These are phyloP conservation scores for Mustela erminea DNA, from an alignment of 2,797 vertebrate genomes.

Conservation along the genomic window DNA sequence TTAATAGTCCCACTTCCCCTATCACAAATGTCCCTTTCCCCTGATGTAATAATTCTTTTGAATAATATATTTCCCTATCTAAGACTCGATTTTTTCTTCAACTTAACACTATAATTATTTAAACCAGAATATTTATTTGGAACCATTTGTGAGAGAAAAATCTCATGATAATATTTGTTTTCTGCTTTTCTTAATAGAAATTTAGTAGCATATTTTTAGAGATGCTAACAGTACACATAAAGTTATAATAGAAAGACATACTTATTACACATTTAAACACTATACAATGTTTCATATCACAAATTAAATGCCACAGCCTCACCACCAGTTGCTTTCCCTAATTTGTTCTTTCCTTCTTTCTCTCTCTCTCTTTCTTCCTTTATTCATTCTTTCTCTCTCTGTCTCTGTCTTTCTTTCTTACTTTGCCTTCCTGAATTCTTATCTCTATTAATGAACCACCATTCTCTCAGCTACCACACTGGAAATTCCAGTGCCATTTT, in stretches of 20 bases:
- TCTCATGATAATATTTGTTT: not conserved
- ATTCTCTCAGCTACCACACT: not conserved
- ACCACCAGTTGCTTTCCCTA: not conserved
- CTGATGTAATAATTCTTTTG: not conserved
- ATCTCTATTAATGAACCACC: not conserved
- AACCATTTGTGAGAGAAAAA: constrained; percentile 39
- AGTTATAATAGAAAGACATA: not conserved
- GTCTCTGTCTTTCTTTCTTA: not conserved
- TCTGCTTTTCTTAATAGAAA: constrained; percentile 8
- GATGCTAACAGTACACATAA: not conserved
- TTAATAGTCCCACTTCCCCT: not conserved
- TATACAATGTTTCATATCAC: not conserved
- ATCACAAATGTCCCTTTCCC: not conserved
- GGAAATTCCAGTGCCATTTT: not conserved
- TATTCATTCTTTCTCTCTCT: not conserved
- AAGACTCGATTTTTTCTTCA: not conserved
- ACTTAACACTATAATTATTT: not conserved
- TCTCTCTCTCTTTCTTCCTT: no score
- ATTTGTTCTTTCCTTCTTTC: not conserved
- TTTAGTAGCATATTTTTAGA: not conserved
- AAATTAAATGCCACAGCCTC: not conserved
- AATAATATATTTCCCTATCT: not conserved
- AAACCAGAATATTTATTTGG: not conserved
- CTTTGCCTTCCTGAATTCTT: not conserved
- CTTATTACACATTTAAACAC: not conserved